These are phyloP conservation scores for Dryocosmus kuriphilus DNA, from an alignment of 2,888 invertebrate genomes.

Conservation along the genomic window DNA sequence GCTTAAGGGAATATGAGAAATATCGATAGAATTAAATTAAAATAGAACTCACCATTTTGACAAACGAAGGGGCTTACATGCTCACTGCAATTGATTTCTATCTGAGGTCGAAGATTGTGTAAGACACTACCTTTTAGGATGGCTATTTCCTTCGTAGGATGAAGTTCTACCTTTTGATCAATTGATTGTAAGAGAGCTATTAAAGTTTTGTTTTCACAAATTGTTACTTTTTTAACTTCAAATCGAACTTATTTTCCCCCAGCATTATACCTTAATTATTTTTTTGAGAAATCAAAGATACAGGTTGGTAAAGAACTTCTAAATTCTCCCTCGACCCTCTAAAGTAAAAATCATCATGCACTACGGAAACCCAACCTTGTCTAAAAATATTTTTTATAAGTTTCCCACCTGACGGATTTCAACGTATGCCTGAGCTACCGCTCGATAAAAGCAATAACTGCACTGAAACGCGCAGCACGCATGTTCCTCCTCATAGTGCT, in stretches of 20 bases:
- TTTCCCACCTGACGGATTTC: slow-evolving; percentile 80
- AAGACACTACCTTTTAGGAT: slow-evolving; percentile 54
- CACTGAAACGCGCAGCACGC: slow-evolving; percentile 83
- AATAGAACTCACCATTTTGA: slow-evolving; percentile 64
- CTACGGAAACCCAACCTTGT: neutral
- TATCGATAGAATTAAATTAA: neutral
- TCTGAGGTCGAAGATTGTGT: slow-evolving; percentile 57
- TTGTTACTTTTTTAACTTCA: neutral
- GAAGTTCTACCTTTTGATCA: slow-evolving; percentile 34
- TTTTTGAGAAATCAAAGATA: neutral
- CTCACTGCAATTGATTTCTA: slow-evolving; percentile 64
- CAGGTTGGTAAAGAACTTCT: neutral
- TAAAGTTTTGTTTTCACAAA: no score
- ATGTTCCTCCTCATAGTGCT: slow-evolving; percentile 83
- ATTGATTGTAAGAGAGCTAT: neutral
- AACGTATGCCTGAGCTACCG: slow-evolving; percentile 81
- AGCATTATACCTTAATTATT: neutral
- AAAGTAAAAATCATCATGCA: neutral
- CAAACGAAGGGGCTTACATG: slow-evolving; percentile 71
- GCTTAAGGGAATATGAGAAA: neutral
- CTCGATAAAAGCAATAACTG: slow-evolving; percentile 84
- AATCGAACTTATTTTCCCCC: neutral
- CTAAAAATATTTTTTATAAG: neutral
- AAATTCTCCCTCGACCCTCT: neutral
- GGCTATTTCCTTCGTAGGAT: slow-evolving; percentile 46